A percentile compares a stretch with the other conserved stretches of the same genome.
Conservation (phyloP, 2,888 invertebrate genomes). For the Ernsta delagoae region DNA sequence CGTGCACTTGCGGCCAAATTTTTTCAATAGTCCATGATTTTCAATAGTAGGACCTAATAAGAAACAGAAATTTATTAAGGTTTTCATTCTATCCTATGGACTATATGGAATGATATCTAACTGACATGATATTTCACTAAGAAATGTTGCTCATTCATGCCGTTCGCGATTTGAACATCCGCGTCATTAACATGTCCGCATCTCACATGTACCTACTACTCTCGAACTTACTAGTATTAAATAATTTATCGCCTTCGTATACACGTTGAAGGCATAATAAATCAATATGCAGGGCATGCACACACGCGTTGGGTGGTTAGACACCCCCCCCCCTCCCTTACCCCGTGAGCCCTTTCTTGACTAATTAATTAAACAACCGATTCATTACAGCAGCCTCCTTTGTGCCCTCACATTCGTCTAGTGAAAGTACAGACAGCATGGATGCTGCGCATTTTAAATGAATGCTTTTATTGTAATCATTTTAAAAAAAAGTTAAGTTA, state of each 20-base stretch:
- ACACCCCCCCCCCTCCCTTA: slow-evolving; percentile 41
- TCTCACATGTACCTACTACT: slow-evolving; percentile 47
- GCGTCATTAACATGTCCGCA: slow-evolving; percentile 36
- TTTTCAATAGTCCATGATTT: too few species aligned
- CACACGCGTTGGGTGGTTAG: slow-evolving; percentile 59
- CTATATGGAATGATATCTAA: background rate
- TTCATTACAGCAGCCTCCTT: slow-evolving; percentile 87
- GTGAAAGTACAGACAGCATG: slow-evolving; percentile 64
- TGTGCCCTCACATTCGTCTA: slow-evolving; percentile 83
- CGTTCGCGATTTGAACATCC: slow-evolving; percentile 11
- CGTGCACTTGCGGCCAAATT: too few species aligned
- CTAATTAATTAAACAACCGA: slow-evolving; percentile 91
- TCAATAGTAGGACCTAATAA: too few species aligned
- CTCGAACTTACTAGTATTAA: slow-evolving; percentile 77
- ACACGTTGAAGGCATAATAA: slow-evolving; percentile 77
- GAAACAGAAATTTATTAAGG: background rate
- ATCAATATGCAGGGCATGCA: slow-evolving; percentile 84
- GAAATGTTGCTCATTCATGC: background rate
- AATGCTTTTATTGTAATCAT: slow-evolving; percentile 5
- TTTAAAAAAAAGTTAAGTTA: background rate
- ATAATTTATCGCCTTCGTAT: slow-evolving; percentile 77
- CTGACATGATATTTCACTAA: background rate
- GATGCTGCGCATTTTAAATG: slow-evolving; percentile 45
- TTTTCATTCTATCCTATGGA: background rate
- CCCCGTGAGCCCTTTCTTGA: slow-evolving; percentile 78